phyloP scores from a whole-genome alignment of 2,888 invertebrate genomes.

The Acleris literana region DNA sequence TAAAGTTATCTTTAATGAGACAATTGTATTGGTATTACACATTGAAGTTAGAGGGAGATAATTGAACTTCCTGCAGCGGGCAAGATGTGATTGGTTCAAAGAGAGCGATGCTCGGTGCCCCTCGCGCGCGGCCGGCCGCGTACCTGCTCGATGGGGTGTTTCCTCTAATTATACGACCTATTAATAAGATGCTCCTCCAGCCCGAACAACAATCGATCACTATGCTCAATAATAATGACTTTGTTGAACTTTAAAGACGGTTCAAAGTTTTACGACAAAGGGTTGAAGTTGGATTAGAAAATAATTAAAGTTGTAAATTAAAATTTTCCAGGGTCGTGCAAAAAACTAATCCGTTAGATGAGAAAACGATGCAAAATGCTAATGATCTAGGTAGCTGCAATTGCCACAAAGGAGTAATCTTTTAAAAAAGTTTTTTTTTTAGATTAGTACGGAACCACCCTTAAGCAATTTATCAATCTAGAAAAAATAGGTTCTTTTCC shows the following conservation, averaged over 20 bases:
- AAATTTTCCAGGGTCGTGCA: constrained; percentile 26
- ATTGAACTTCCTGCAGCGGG: constrained; percentile 80
- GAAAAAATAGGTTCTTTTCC: too few relatives aligned
- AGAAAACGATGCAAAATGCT: constrained; percentile 13
- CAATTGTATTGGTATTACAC: constrained; percentile 80
- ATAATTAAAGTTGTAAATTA: constrained; percentile 33
- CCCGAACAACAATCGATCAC: constrained; percentile 65
- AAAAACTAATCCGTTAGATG: constrained; percentile 24
- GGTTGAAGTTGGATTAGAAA: constrained; percentile 41
- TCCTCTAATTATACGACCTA: constrained; percentile 81
- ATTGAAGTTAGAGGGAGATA: constrained; percentile 79
- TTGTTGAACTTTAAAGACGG: constrained; percentile 47
- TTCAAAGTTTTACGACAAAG: constrained; percentile 48
- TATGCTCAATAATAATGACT: constrained; percentile 57
- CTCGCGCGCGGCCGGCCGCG: constrained; percentile 56
- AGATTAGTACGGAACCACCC: too few relatives aligned
- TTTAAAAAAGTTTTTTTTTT: too few relatives aligned
- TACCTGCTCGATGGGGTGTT: constrained; percentile 71
- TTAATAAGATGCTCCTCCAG: constrained; percentile 67
- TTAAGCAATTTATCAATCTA: too few relatives aligned
- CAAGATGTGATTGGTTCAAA: constrained; percentile 66
- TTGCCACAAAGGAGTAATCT: neutral
- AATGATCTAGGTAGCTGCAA: neutral
- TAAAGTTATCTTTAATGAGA: constrained; percentile 77
- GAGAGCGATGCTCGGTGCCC: constrained; percentile 64